Evolutionary conservation across 2,797 vertebrate species (phyloP), one percentile per base, ranked within the genome.

Genomic region (Microctenopoma lineatum): DNA sequence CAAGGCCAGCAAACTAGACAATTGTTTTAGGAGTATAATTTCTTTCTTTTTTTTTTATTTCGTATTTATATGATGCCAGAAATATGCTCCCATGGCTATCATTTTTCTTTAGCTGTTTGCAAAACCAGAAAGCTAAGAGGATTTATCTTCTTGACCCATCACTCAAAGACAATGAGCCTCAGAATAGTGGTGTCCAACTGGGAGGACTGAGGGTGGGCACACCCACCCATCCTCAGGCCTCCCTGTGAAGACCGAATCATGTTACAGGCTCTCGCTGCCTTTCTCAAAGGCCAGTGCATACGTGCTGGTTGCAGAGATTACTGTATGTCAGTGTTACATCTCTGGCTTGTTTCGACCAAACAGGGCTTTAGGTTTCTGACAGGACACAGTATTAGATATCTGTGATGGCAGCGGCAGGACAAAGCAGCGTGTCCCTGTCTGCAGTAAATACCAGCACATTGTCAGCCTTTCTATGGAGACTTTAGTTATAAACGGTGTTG

Each of bases 61-160:
- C 73, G 86, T 87, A 83, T 89, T 90, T 84, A 84, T 88, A 85
- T 78, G 84, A 83, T 86, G 89, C 84, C 85, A 86, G 79, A 85
- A 84, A 84, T 86, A 79, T 84, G 73, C 86, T 92, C 87, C 85
- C 88, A 89, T 88, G 87, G 76, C 83, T 87, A 89, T 91, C 88
- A 62, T 80, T 89, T 89, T 86, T 84, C 86, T 60, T 63, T 73
- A 67, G 70, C 78, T 83, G 80, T 87, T 87, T 84, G 77, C 77
- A 75, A 85, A 87, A 86, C 70, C 45, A 9, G 59, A 80, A 74
- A 80, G 77, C 67, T 50, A 70, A 79, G 81, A 79, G 80, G 79
- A 89, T 90, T 89, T 89, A 92, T 91, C 91, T 89, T 75, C 70
- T 83, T 87, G 84, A 90, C 83, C 86, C 84, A 85, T 90, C 83